Base-by-base conservation (phyloP, 2,113 vertebrate genomes). In the Galemys pyrenaicus region DNA sequence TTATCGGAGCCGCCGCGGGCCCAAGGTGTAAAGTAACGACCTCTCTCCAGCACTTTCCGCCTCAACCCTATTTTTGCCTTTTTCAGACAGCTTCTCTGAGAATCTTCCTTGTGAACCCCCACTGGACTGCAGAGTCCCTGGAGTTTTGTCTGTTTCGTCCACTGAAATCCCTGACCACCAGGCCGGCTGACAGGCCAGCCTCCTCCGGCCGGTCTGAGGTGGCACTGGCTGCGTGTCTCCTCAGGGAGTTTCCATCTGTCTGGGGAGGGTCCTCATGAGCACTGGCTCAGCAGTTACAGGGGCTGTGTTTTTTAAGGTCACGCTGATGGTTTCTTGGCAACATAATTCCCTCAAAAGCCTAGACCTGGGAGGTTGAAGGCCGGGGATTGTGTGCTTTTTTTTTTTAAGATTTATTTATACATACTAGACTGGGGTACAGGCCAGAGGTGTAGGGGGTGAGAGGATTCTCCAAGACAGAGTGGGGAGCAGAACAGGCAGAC, bases 281-380 rank as follows among this genome's bases (percentile, higher is more conserved):
- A 4, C 5, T 70, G 13, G 28, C 19, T 77, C 56, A 67, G 6
- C 7, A 32, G 64, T 65, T 51, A 64, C 83, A 4, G 2, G 10
- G 51, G 54, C 19, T 56, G 20, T 56, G 54, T 56, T 92, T 51
- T 67, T 73, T 20, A 78, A 80, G 68, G 77, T 41, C 49, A 71
- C 58, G 41, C 39, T 83, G 56, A 28, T 44, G 44, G 77, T 87
- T 87, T 91, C 75, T 64, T 73, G 86, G 60, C 79, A 82, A 75
- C 39, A 10, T 30, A 32, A 83, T 83, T 89, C 60, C 39, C 68
- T 88, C 68, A 82, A 81, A 79, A 88, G 41, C 32, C 26, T 74
- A n/a, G n/a, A n/a, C n/a, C n/a, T n/a, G n/a, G n/a, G n/a, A n/a
- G n/a, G n/a, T n/a, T n/a, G n/a, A n/a, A n/a, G n/a, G n/a, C n/a